Conservation (phyloP, 2,888 invertebrate genomes). For the Plemyria rubiginata region DNA sequence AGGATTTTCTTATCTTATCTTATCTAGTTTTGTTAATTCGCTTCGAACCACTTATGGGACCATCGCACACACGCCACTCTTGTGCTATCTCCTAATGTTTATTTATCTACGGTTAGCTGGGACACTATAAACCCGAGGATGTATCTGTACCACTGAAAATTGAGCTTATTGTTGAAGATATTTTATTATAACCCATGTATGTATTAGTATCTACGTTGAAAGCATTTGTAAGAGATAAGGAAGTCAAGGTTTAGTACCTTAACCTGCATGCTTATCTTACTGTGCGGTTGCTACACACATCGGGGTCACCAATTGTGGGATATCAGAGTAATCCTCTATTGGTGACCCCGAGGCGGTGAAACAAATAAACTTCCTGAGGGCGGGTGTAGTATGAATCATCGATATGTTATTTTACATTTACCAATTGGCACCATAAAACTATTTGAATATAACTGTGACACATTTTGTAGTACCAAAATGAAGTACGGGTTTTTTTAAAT, state of each 20-base stretch:
- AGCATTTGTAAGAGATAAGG: slow-evolving; percentile 3
- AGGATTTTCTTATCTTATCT: no score
- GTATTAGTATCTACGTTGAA: not conserved
- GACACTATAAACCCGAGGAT: slow-evolving; percentile 14
- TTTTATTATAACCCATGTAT: slow-evolving; percentile 9
- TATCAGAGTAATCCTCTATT: not conserved
- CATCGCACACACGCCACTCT: not conserved
- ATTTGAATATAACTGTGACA: no score
- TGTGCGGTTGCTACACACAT: no score
- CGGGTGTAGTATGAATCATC: no score
- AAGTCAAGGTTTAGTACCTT: not conserved
- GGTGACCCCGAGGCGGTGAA: not conserved
- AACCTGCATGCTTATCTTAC: not conserved
- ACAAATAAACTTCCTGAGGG: no score
- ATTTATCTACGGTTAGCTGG: not conserved
- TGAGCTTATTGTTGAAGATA: slow-evolving; percentile 15
- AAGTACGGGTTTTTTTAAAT: no score
- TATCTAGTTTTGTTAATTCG: no score
- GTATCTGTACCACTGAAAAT: slow-evolving; percentile 16
- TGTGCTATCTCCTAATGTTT: not conserved
- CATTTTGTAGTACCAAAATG: no score
- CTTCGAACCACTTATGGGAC: no score
- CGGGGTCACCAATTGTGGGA: no score
- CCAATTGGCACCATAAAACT: no score
- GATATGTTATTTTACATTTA: no score